These are phyloP conservation scores for Oreochromis grahami DNA, from an alignment of 2,797 vertebrate genomes.

Conservation along the genomic window DNA sequence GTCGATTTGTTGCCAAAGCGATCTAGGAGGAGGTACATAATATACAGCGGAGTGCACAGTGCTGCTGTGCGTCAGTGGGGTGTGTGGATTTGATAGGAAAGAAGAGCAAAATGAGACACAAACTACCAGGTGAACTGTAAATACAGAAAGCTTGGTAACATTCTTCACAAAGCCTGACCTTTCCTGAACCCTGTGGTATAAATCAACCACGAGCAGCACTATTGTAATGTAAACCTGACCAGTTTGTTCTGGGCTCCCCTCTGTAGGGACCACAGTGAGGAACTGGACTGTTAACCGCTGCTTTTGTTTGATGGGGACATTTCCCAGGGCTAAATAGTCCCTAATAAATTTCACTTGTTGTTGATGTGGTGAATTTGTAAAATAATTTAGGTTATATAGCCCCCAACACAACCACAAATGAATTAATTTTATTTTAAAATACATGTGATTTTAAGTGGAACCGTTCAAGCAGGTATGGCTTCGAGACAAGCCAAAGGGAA, in stretches of 20 bases:
- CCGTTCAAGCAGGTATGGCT: background rate
- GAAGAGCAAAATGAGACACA: background rate
- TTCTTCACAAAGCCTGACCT: conserved; percentile 6
- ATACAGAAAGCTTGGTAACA: background rate
- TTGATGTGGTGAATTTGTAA: conserved; percentile 25
- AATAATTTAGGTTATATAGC: background rate
- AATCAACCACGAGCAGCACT: conserved; percentile 38
- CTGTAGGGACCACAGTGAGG: conserved; percentile 14
- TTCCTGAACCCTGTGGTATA: conserved; percentile 30
- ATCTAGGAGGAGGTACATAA: background rate
- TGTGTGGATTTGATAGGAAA: background rate
- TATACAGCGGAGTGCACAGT: background rate
- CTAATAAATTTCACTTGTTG: conserved; percentile 36
- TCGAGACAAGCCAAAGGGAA: background rate
- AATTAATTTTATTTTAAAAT: background rate
- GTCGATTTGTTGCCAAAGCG: background rate
- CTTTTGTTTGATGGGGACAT: conserved; percentile 48
- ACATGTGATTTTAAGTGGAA: conserved; percentile 13
- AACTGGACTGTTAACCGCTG: conserved; percentile 34
- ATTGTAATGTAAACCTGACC: conserved; percentile 50
- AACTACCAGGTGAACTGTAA: background rate
- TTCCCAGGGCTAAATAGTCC: conserved; percentile 52
- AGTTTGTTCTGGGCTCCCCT: conserved; percentile 36
- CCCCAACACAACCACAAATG: conserved; percentile 3
- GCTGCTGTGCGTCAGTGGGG: background rate